A percentile compares a stretch with the other conserved stretches of the same genome.
phyloP scores from a whole-genome alignment of 1,140 invertebrate genomes.

The Aphaenogaster floridana region DNA sequence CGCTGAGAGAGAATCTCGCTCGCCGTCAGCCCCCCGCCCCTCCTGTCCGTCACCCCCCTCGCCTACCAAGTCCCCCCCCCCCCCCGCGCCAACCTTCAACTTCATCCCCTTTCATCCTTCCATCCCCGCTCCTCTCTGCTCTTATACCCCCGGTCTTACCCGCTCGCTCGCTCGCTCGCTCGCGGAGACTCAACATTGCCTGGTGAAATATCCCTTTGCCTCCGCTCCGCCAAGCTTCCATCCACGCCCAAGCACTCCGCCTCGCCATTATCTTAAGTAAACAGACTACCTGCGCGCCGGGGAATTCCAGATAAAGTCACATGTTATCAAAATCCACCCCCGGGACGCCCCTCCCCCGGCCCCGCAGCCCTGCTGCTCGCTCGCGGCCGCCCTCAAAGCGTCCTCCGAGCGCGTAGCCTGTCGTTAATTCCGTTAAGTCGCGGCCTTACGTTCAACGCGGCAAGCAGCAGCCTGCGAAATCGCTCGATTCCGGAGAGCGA shows the following conservation, averaged over 20 bases:
- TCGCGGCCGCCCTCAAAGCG: conserved; percentile 52
- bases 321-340: conserved; percentile 83
- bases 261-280: conserved; percentile 85
- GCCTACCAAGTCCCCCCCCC: too few species aligned
- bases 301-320: conserved; percentile 84
- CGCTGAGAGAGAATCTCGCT: conserved; percentile 80
- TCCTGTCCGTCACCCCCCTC: too few species aligned
- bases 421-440: conserved; percentile 82
- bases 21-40: conserved; percentile 41
- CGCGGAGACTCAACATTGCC: conserved; percentile 72
- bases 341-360: conserved; percentile 38
- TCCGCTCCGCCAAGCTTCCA: conserved; percentile 51
- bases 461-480: conserved; percentile 64
- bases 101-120: conserved; percentile 59
- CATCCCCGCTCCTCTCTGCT: conserved; percentile 43
- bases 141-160: conserved; percentile 65
- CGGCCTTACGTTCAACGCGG: conserved; percentile 70
- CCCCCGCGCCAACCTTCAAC: conserved; percentile 48
- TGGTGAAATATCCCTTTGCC: conserved; percentile 78
- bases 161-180: conserved; percentile 59
- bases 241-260: conserved; percentile 73
- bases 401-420: conserved; percentile 59
- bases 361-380: conserved; percentile 48
- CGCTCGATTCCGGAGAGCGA: conserved; percentile 54
- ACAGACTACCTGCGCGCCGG: conserved; percentile 82